Base-by-base conservation (phyloP, 1,140 invertebrate species). In the Eulimnadia texana region DNA sequence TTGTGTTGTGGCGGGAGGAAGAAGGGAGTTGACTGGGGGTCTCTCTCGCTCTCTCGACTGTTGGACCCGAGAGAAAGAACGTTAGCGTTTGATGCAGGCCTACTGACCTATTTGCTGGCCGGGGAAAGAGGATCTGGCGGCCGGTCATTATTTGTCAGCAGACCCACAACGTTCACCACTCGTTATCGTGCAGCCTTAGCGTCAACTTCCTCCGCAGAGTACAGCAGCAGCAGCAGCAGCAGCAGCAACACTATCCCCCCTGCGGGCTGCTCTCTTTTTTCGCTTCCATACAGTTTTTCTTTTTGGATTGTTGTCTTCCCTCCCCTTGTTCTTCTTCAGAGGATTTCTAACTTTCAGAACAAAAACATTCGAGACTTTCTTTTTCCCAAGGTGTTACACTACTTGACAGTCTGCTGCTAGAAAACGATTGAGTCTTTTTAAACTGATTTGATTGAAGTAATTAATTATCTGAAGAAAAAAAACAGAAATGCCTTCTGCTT, bases 21-120 rank as follows among this genome's bases (percentile, higher is more conserved):
- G 33, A 42, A 16, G 33, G 33, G 33, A 42, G 6, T 42, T 42
- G 33, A 16, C 6, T 6, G 33, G 33, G 33, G 33, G 33, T 42
- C 33, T 6, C 16, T 42, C 16, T 42, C 16, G 33, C 6, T 42
- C 33, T 6, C 16, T 42, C 16, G 6, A 9, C 33, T 16, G 33
- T 42, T 42, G 33, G 33, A 42, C n/a, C n/a, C n/a, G n/a, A 42
- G 33, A 42, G 33, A 42, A 42, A 42, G 33, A 42, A 16, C 33
- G n/a, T n/a, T n/a, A n/a, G n/a, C n/a, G n/a, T 42, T 42, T 42
- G 33, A 42, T 42, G 50, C 49, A 61, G 60, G 60, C 60, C 60
- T 61, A 61, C 60, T 61, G 60, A 61, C 60, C 60, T 54, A 61
- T 51, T 61, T 61, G 60, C 29, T 47, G 27, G 29, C 33, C 33